Percentiles rank a stretch among this genome's conserved stretches.
These are phyloP conservation scores for Schizaphis graminum DNA, from an alignment of 2,888 invertebrate genomes.

Conservation along the genomic window DNA sequence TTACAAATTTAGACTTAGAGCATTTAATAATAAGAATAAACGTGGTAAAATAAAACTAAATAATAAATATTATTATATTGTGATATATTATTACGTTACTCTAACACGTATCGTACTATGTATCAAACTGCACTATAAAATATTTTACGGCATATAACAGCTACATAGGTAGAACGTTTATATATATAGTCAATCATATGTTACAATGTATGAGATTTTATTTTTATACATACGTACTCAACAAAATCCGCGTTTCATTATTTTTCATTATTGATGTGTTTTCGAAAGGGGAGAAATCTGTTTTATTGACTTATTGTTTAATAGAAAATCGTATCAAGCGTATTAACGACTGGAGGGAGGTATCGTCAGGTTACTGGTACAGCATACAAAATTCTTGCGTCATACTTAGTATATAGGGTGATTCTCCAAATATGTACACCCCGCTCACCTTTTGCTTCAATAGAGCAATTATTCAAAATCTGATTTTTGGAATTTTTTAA, in stretches of 20 bases:
- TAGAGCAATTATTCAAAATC: not conserved
- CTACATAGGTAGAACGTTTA: too few relatives aligned
- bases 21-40: not conserved
- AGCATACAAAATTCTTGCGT: not conserved
- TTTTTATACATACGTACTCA: not conserved
- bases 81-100: not conserved
- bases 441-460: not conserved
- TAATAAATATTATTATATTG: not conserved
- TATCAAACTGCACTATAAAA: not conserved
- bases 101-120: not conserved
- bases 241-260: not conserved
- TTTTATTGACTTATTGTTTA: constrained; percentile 8
- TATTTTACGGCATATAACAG: too few relatives aligned
- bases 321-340: not conserved
- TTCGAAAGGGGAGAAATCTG: not conserved
- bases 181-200: not conserved
- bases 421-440: not conserved
- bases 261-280: constrained; percentile 26
- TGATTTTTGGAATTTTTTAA: not conserved
- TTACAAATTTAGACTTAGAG: not conserved
- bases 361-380: not conserved
- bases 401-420: not conserved
- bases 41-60: not conserved
- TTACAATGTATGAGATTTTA: not conserved
- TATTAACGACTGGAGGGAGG: constrained; percentile 1